Evolutionary conservation across 1,140 invertebrate genomes (phyloP).

Genomic region (Drosophila melanogaster): Release_6_plus_ISO1_MT NT_033779.5:912001-912500

Average conservation of each 20-base stretch:
- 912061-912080: conserved; percentile 45
- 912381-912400: neutral
- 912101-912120: conserved; percentile 23
- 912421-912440: no score
- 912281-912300: neutral
- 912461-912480: no score
- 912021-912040: neutral
- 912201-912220: conserved; percentile 49
- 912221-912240: conserved; percentile 7
- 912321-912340: conserved; percentile 30
- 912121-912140: conserved; percentile 2
- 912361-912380: neutral
- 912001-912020: conserved; percentile 47
- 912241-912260: neutral
- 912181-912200: conserved; percentile 62
- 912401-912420: neutral
- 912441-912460: no score
- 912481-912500: no score
- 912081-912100: conserved; percentile 60
- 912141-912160: conserved; percentile 60
- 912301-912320: conserved; percentile 3
- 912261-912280: conserved; percentile 35
- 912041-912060: conserved; percentile 13
- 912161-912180: conserved; percentile 78
- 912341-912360: conserved; percentile 2